Evolutionary conservation across 2,888 invertebrate genomes (phyloP).

Genomic region (Epinotia bilunana): DNA sequence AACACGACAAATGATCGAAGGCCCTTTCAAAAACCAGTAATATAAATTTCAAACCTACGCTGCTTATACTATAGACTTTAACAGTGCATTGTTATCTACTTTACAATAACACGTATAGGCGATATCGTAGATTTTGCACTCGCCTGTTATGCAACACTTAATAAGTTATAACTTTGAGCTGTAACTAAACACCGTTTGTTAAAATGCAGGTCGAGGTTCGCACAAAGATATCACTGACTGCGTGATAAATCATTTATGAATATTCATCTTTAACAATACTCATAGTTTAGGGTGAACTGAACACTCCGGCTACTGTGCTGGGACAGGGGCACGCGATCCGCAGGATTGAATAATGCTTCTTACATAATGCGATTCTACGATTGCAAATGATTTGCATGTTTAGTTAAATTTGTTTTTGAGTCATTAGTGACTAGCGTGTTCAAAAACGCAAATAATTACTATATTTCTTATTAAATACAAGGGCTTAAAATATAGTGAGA

Average conservation of each 20-base stretch:
- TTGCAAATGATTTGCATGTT: slow-evolving; percentile 28
- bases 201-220: slow-evolving; percentile 37
- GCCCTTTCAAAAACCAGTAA: slow-evolving; percentile 19
- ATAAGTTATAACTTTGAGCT: slow-evolving; percentile 20
- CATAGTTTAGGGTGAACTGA: slow-evolving; percentile 12
- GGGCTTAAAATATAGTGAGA: slow-evolving; percentile 17
- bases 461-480: slow-evolving; percentile 10
- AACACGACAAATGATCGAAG: slow-evolving; percentile 21
- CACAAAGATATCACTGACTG: slow-evolving; percentile 11
- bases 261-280: slow-evolving; percentile 23
- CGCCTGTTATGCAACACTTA: slow-evolving; percentile 13
- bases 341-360: slow-evolving; percentile 30
- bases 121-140: neutral
- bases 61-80: slow-evolving; percentile 4
- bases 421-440: slow-evolving; percentile 20
- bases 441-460: neutral
- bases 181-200: slow-evolving; percentile 20
- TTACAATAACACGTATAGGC: slow-evolving; percentile 11
- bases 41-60: slow-evolving; percentile 18
- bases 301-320: neutral
- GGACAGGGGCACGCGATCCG: slow-evolving; percentile 15
- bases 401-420: slow-evolving; percentile 11
- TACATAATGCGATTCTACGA: slow-evolving; percentile 30
- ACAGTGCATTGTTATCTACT: slow-evolving; percentile 17
- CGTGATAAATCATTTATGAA: slow-evolving; percentile 19